Evolutionary conservation across 2,888 invertebrate genomes (phyloP).

Genomic region (Epinotia nisella): DNA sequence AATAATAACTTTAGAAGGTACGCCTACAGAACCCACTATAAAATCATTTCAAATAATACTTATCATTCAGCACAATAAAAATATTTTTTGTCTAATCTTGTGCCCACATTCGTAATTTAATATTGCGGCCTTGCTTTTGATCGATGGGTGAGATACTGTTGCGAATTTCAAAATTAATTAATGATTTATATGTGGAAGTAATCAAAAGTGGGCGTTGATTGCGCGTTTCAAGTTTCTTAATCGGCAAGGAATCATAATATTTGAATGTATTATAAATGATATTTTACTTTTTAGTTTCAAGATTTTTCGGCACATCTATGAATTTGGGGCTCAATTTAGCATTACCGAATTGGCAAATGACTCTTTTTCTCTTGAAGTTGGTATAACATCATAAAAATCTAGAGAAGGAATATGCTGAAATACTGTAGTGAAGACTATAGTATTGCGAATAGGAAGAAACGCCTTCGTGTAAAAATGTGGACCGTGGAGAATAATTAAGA

Average conservation of each 20-base stretch:
- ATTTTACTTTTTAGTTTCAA: not conserved
- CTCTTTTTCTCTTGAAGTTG: no score
- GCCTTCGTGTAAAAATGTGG: no score
- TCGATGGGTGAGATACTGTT: conserved; percentile 51
- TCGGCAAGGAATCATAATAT: conserved; percentile 35
- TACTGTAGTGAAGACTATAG: no score
- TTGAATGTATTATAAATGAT: not conserved
- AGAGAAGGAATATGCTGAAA: no score
- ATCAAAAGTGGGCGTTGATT: conserved; percentile 42
- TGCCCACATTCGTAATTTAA: conserved; percentile 44
- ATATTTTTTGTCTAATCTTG: conserved; percentile 32
- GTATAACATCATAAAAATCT: no score
- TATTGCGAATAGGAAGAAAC: no score
- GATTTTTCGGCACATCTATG: not conserved
- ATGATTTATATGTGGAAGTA: conserved; percentile 42
- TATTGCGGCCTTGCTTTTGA: conserved; percentile 53
- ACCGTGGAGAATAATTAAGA: not conserved
- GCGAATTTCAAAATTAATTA: conserved; percentile 57
- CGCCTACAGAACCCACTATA: conserved; percentile 17
- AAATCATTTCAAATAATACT: conserved; percentile 26
- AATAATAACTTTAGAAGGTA: not conserved
- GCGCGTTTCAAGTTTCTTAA: conserved; percentile 48
- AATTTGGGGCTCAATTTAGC: no score
- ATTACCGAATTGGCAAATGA: no score
- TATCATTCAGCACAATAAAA: conserved; percentile 33